A percentile compares a stretch with the other conserved stretches of the same genome.
These are phyloP conservation scores for Sipha maydis DNA, from an alignment of 2,888 invertebrate genomes.

Conservation along the genomic window DNA sequence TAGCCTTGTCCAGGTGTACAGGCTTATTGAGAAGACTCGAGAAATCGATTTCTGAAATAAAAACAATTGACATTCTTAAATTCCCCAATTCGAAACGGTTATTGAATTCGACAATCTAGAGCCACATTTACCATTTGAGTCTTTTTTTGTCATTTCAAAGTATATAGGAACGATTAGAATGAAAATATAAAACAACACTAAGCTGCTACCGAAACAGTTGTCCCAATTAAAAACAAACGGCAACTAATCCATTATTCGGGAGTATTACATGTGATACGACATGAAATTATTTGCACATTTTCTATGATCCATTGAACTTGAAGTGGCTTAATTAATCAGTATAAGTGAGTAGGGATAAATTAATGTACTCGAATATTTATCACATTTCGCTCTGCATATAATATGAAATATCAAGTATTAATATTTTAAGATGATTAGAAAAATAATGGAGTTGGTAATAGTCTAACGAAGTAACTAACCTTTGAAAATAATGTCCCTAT, in stretches of 20 bases:
- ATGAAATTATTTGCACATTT: neutral
- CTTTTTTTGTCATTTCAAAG: neutral
- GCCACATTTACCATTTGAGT: neutral
- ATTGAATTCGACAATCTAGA: neutral
- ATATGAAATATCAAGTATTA: neutral
- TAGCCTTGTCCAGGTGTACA: conserved; percentile 8
- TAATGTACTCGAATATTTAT: neutral
- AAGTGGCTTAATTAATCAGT: neutral
- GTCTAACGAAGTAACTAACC: neutral
- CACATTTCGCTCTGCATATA: neutral
- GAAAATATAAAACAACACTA: neutral
- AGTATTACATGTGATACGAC: neutral
- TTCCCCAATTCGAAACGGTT: neutral
- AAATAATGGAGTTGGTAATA: neutral
- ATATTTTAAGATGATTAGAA: neutral
- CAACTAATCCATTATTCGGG: neutral
- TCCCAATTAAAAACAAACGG: neutral
- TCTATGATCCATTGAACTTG: neutral
- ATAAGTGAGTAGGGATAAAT: neutral
- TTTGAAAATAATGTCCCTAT: neutral
- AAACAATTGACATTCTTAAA: too few species aligned
- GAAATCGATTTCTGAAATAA: conserved; percentile 1
- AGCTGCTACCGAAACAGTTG: neutral
- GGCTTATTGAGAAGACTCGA: neutral
- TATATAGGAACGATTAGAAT: neutral